These are phyloP conservation scores for Erpornis zantholeuca DNA, from an alignment of 2,113 vertebrate species.

Conservation along the genomic window DNA sequence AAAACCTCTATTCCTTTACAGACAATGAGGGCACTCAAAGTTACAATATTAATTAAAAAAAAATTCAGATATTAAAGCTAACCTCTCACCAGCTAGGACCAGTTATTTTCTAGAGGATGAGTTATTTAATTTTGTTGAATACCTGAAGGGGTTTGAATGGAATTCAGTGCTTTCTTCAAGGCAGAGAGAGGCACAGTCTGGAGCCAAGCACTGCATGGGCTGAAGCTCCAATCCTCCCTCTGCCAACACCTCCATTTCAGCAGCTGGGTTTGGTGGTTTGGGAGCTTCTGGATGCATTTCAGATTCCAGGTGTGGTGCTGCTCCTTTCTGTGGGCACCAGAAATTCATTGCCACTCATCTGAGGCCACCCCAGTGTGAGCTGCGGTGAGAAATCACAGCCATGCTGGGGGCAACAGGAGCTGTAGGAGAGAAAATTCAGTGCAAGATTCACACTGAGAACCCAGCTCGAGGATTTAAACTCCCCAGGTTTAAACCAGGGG, in stretches of 20 bases:
- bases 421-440: background rate
- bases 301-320: background rate
- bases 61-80: background rate
- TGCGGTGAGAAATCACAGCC: accelerated
- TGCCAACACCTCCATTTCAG: background rate
- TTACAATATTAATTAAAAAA: background rate
- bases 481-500: background rate
- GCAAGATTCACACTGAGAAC: background rate
- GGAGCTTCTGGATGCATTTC: background rate
- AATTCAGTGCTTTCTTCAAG: background rate
- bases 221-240: background rate
- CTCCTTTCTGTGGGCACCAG: background rate
- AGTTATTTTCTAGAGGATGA: background rate
- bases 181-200: background rate
- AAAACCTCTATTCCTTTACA: background rate
- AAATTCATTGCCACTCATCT: accelerated
- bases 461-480: background rate
- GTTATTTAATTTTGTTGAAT: background rate
- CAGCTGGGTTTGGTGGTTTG: background rate
- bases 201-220: background rate
- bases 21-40: background rate
- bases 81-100: background rate
- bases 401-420: background rate
- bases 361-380: background rate
- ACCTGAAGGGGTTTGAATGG: background rate